phyloP scores from a whole-genome alignment of 2,888 invertebrate genomes.

The Tachina fera region DNA sequence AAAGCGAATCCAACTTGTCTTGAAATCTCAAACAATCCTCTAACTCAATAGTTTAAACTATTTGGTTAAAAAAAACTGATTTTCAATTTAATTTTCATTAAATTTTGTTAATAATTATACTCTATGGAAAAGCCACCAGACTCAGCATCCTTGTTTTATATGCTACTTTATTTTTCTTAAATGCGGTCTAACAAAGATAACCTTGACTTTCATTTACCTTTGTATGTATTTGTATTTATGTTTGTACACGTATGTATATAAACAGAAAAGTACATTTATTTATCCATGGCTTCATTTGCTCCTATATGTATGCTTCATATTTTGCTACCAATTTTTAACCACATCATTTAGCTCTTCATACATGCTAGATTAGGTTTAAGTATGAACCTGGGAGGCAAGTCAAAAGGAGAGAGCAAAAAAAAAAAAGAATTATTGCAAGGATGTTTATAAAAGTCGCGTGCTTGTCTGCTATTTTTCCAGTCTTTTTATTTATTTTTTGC shows the following conservation, averaged over 20 bases:
- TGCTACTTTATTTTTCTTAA: conserved; percentile 15
- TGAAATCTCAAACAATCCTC: not conserved
- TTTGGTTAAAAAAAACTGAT: not conserved
- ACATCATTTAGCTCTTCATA: conserved; percentile 60
- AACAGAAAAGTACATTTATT: conserved; percentile 1
- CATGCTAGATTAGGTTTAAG: conserved; percentile 60
- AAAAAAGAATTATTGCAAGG: conserved; percentile 19
- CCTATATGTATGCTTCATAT: conserved; percentile 34
- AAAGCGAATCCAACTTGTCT: not conserved
- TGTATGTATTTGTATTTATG: not conserved
- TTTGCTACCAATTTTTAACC: conserved; percentile 34
- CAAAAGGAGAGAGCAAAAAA: not conserved
- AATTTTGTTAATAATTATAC: not conserved
- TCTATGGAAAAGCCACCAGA: not conserved
- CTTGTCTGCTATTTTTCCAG: conserved; percentile 60
- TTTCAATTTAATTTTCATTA: conserved; percentile 35
- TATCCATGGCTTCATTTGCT: not conserved
- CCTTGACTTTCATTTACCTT: conserved; percentile 66
- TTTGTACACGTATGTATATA: not conserved
- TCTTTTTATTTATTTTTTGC: conserved; percentile 3
- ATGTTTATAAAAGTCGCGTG: conserved; percentile 62
- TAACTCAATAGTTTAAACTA: not conserved
- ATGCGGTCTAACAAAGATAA: conserved; percentile 58
- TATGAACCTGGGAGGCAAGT: conserved; percentile 33
- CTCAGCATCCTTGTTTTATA: conserved; percentile 27